These are phyloP conservation scores for Cerceris ruficornis DNA, from an alignment of 2,888 invertebrate species.

Conservation along the genomic window DNA sequence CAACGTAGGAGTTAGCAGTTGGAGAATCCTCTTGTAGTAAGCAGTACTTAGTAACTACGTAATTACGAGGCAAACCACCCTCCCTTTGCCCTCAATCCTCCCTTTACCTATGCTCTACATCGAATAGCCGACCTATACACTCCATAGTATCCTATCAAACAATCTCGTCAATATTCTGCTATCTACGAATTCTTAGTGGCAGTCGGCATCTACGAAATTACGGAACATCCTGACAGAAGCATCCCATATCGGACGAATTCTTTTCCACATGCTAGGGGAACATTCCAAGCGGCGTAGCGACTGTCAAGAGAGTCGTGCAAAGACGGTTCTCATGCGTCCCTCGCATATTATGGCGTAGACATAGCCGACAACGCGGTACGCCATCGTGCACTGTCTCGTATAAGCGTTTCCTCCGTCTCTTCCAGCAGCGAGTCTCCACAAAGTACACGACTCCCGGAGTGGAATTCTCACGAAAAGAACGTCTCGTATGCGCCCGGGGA, in stretches of 20 bases:
- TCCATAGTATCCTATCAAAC: conserved; percentile 9
- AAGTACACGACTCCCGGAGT: conserved; percentile 54
- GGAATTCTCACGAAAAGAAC: conserved; percentile 60
- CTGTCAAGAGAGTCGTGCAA: conserved; percentile 46
- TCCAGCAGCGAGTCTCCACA: conserved; percentile 42
- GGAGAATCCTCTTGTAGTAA: conserved; percentile 52
- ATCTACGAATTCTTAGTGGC: neutral
- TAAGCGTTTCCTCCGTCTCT: conserved; percentile 52
- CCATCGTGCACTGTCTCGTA: conserved; percentile 24
- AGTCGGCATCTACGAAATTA: neutral
- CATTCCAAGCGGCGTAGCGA: conserved; percentile 31
- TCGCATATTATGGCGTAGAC: conserved; percentile 52
- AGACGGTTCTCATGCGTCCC: conserved; percentile 41
- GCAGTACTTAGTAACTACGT: conserved; percentile 51
- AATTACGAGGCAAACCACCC: conserved; percentile 46
- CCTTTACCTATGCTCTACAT: conserved; percentile 7
- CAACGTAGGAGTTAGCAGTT: conserved; percentile 43
- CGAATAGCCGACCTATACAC: conserved; percentile 9
- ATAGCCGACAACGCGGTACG: conserved; percentile 19
- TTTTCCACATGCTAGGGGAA: conserved; percentile 2
- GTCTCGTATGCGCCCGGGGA: conserved; percentile 61
- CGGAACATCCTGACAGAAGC: conserved; percentile 7
- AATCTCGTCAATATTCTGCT: neutral
- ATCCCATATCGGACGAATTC: neutral
- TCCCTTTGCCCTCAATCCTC: neutral